phyloP scores from a whole-genome alignment of 2,797 vertebrate genomes.

The Paratrypauchen microcephalus region DNA sequence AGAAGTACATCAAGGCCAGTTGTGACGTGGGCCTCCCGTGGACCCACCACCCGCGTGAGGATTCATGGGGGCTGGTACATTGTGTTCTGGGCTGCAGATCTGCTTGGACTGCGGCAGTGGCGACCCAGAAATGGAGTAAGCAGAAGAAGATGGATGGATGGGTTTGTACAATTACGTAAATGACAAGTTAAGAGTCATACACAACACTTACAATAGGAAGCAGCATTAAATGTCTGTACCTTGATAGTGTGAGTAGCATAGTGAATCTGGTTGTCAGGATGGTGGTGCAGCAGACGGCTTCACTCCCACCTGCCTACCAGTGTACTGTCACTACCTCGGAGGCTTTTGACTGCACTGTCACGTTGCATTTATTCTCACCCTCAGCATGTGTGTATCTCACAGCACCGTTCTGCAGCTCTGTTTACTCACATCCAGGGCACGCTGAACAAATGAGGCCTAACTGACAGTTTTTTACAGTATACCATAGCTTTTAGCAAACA shows the following conservation, averaged over 20 bases:
- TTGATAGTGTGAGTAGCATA: conserved; percentile 11
- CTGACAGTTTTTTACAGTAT: not conserved
- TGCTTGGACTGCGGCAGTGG: too few species aligned
- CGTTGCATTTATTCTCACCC: conserved; percentile 52
- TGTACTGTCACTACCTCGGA: conserved; percentile 57
- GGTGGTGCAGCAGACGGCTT: conserved; percentile 59
- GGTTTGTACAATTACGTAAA: not conserved
- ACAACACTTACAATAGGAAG: too few species aligned
- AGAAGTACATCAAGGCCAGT: too few species aligned
- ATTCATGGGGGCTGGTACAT: too few species aligned
- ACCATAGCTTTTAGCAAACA: not conserved
- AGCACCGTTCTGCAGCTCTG: conserved; percentile 14
- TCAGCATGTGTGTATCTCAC: conserved; percentile 25
- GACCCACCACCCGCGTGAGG: too few species aligned
- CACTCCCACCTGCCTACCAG: conserved; percentile 59
- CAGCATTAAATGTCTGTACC: too few species aligned
- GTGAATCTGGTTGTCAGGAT: conserved; percentile 44
- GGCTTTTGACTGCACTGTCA: conserved; percentile 61
- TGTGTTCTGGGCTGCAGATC: too few species aligned
- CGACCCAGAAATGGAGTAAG: too few species aligned
- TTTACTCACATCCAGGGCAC: conserved; percentile 16
- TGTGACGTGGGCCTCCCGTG: too few species aligned
- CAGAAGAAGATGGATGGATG: too few species aligned
- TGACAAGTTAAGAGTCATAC: too few species aligned
- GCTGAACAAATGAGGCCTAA: conserved; percentile 8